Evolutionary conservation across 64 coral and sea anemone genomes (phyloP), one percentile per base, ranked within the genome.

Genomic region (Porites lutea): DNA sequence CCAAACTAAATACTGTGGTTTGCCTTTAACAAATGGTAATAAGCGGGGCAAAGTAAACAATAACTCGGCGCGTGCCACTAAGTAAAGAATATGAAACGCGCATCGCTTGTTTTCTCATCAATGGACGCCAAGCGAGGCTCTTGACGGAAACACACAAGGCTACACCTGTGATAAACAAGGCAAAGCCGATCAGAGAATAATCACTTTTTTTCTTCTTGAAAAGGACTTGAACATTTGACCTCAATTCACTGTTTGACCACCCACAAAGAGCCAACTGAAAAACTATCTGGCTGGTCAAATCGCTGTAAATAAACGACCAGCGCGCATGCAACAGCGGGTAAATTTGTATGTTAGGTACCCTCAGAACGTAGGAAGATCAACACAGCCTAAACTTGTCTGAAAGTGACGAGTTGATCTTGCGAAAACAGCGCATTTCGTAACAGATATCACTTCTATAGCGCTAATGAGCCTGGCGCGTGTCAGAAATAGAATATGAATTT

Each of bases 1-100:
- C 81, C 46, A 84, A 84, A 84, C 61, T 84, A 84, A 84, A 84
- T 84, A 84, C 10, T 84, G 45, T 84, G 81, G 81, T 84, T 84
- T 66, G 63, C 61, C 11, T 19, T 67, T 84, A 84, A 84, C 81
- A 84, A 84, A 84, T 84, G 81, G 27, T 68, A 84, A 69, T 84
- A 67, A 13, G 81, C 13, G 52, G 52, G 13, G 68, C 8, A 11
- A 47, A 11, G 62, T 67, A 84, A 67, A 69, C 61, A 84, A 84
- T 80, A 67, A 11, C 9, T 8, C 15, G 81, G 63, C 81, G 81
- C 81, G 81, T 84, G 81, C 63, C 81, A 84, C 61, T 67, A 84
- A 82, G 79, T 6, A 37, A 18, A 46, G 65, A 84, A 46, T 68
- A 84, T 84, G 16, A 16, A 18, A 9, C 48, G 46, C 44, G 81